These are phyloP conservation scores for Alaudala cheleensis DNA, from an alignment of 2,113 vertebrate species.

Conservation along the genomic window DNA sequence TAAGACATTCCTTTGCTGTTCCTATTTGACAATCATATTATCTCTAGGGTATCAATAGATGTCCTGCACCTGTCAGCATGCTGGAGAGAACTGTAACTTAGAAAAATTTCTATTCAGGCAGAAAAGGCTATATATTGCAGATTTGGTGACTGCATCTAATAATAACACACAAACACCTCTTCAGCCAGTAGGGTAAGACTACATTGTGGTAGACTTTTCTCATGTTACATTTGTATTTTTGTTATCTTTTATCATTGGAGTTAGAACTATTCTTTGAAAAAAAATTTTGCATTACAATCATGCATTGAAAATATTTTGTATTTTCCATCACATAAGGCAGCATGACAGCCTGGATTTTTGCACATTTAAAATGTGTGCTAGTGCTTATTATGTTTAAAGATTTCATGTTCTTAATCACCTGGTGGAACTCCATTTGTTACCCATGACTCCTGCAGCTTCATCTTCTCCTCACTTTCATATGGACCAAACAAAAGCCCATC, in stretches of 20 bases:
- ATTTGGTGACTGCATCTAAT: background rate
- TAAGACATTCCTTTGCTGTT: background rate
- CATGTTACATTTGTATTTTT: background rate
- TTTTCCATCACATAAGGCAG: background rate
- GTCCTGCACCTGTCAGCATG: background rate
- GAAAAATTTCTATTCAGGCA: background rate
- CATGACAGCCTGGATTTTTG: background rate
- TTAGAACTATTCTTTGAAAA: background rate
- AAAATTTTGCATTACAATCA: background rate
- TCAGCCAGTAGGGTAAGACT: background rate
- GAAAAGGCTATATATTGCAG: background rate
- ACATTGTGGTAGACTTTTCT: background rate
- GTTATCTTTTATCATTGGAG: background rate
- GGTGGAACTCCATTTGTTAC: constrained; percentile 88
- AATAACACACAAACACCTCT: background rate
- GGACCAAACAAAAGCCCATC: constrained; percentile 94
- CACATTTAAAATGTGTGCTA: background rate
- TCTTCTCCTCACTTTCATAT: constrained; percentile 92
- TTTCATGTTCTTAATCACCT: constrained; percentile 72
- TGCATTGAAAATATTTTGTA: background rate
- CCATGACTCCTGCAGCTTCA: constrained; percentile 94
- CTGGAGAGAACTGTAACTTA: background rate
- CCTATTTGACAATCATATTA: background rate
- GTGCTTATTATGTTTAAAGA: background rate
- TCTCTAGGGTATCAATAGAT: background rate